These are phyloP conservation scores for Dufourea novaeangliae DNA, from an alignment of 1,140 invertebrate species.

Conservation along the genomic window DNA sequence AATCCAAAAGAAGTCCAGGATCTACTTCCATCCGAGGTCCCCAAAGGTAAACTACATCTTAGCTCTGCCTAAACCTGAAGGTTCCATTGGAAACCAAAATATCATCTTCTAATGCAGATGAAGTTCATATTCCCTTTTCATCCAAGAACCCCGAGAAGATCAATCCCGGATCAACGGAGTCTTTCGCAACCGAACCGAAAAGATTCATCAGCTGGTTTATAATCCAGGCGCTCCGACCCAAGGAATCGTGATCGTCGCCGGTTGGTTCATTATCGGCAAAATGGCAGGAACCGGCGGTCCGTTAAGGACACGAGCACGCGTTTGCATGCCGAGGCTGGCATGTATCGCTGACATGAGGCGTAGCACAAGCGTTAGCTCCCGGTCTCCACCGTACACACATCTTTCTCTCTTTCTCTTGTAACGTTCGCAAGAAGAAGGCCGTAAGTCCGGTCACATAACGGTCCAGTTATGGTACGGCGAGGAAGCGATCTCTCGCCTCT, in stretches of 20 bases:
- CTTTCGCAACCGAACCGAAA: not conserved
- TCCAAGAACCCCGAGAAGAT: too few relatives aligned
- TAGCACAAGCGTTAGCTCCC: constrained; percentile 18
- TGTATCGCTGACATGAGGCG: constrained; percentile 44
- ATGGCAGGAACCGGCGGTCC: constrained; percentile 45
- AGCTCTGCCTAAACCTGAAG: too few relatives aligned
- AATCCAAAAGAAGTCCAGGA: too few relatives aligned
- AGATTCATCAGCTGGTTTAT: not conserved
- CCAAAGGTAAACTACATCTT: too few relatives aligned
- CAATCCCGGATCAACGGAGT: too few relatives aligned
- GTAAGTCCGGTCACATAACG: constrained; percentile 78
- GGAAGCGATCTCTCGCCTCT: constrained; percentile 72
- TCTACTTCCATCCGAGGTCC: too few relatives aligned
- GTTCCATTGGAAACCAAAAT: too few relatives aligned
- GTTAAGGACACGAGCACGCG: constrained; percentile 47
- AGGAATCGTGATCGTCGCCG: constrained; percentile 26
- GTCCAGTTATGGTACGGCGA: constrained; percentile 78
- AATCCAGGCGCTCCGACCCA: not conserved
- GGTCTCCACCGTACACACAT: constrained; percentile 24
- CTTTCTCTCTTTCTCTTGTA: constrained; percentile 45
- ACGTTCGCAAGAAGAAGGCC: constrained; percentile 64
- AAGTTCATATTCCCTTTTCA: too few relatives aligned
- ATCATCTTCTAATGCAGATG: too few relatives aligned
- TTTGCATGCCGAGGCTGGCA: not conserved
- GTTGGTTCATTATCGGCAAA: constrained; percentile 37